Percentiles rank a stretch among this genome's conserved stretches.
Evolutionary conservation across 2,113 vertebrate species (phyloP).

Genomic region (Motacilla tschutschensis): DNA sequence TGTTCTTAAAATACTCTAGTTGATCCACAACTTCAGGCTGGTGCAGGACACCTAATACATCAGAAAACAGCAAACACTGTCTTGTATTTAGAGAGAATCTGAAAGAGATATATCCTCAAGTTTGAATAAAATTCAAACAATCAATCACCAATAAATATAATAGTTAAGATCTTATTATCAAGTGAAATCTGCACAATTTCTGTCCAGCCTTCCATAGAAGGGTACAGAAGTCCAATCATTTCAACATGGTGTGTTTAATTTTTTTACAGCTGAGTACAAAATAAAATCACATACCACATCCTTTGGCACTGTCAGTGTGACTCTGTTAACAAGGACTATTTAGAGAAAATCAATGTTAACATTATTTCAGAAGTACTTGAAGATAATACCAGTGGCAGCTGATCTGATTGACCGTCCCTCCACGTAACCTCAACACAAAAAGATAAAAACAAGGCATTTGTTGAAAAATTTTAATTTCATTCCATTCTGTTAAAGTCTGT

Average conservation of each 20-base stretch:
- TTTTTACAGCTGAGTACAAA: not conserved
- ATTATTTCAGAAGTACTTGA: not conserved
- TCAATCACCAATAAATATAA: not conserved
- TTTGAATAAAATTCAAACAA: not conserved
- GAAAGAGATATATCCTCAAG: not conserved
- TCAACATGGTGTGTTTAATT: not conserved
- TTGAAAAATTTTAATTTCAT: not conserved
- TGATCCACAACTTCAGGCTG: not conserved
- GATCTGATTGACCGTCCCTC: not conserved
- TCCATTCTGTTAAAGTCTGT: not conserved
- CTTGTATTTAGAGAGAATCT: not conserved
- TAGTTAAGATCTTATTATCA: not conserved
- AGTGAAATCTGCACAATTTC: not conserved
- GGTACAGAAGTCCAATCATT: not conserved
- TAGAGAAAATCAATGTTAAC: not conserved
- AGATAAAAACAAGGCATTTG: not conserved
- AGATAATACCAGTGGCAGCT: not conserved
- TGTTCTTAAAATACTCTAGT: not conserved
- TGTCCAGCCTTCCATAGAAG: not conserved
- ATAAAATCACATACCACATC: not conserved
- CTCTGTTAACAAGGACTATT: not conserved
- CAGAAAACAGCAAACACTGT: not conserved
- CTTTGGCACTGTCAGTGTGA: not conserved
- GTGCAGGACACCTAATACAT: not conserved
- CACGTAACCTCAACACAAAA: not conserved